Percentiles rank a stretch among this genome's conserved stretches.
Conservation (phyloP, 2,797 vertebrate species). For the Acridotheres tristis region DNA sequence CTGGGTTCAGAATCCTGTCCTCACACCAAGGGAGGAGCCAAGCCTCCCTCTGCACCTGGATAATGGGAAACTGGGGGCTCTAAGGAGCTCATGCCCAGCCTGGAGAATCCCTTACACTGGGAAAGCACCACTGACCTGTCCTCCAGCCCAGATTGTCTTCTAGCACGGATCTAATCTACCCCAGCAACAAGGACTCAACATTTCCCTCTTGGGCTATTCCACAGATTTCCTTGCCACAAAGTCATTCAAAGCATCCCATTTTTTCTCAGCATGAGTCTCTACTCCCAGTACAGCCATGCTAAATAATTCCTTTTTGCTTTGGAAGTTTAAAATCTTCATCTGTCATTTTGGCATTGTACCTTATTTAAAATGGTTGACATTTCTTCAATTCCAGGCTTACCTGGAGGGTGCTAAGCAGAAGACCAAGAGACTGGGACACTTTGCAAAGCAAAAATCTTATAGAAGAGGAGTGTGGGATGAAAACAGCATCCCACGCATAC, state of each 20-base stretch:
- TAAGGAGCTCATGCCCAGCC: background rate
- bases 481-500: slow-evolving; percentile 46
- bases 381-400: slow-evolving; percentile 60
- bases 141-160: background rate
- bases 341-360: slow-evolving; percentile 50
- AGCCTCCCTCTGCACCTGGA: background rate
- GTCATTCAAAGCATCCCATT: slow-evolving; percentile 43
- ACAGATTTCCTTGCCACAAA: slow-evolving; percentile 20
- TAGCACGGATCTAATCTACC: background rate
- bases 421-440: slow-evolving; percentile 61
- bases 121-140: background rate
- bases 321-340: slow-evolving; percentile 62
- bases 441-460: slow-evolving; percentile 37
- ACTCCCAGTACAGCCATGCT: slow-evolving; percentile 50
- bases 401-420: slow-evolving; percentile 59
- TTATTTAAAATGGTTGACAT: slow-evolving; percentile 51
- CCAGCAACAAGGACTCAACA: background rate
- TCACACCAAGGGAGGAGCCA: background rate
- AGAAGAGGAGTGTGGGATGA: slow-evolving; percentile 34
- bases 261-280: slow-evolving; percentile 15
- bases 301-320: slow-evolving; percentile 62
- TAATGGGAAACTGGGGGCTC: accelerated
- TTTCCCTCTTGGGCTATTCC: slow-evolving; percentile 40
- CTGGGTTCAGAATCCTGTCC: accelerated
- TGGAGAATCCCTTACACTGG: background rate